These are phyloP conservation scores for Allophyes oxyacanthae DNA, from an alignment of 2,888 invertebrate genomes.

Conservation along the genomic window DNA sequence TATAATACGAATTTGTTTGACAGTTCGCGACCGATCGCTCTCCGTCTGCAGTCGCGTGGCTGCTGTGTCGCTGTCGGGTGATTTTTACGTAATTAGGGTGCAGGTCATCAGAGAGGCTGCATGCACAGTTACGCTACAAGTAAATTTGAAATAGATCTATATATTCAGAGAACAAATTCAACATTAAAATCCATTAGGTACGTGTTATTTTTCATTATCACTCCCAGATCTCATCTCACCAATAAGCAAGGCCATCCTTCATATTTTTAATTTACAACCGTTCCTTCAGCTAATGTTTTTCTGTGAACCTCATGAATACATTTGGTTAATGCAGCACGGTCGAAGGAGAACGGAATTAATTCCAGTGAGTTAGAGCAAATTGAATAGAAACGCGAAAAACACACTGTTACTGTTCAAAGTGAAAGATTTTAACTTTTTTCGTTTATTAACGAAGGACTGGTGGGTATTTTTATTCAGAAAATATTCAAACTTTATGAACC, in stretches of 20 bases:
- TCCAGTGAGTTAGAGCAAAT: slow-evolving; percentile 60
- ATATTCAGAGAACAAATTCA: too few species aligned
- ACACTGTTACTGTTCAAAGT: slow-evolving; percentile 49
- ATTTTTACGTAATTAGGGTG: too few species aligned
- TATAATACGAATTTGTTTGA: too few species aligned
- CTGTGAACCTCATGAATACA: slow-evolving; percentile 71
- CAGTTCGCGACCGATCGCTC: too few species aligned
- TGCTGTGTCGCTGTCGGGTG: too few species aligned
- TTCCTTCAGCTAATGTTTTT: slow-evolving; percentile 47
- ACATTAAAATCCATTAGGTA: too few species aligned
- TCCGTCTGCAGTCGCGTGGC: too few species aligned
- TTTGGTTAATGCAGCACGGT: slow-evolving; percentile 68
- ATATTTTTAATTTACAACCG: slow-evolving; percentile 46
- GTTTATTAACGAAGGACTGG: not conserved
- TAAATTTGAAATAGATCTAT: too few species aligned
- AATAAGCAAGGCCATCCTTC: slow-evolving; percentile 6
- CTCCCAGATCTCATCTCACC: not conserved
- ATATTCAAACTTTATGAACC: too few species aligned
- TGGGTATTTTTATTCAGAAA: not conserved
- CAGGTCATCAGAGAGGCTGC: too few species aligned
- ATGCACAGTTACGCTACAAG: too few species aligned
- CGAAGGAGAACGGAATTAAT: slow-evolving; percentile 66
- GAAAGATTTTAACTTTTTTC: slow-evolving; percentile 31
- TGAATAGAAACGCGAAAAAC: slow-evolving; percentile 69
- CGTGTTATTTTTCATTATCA: too few species aligned